These are phyloP conservation scores for Arothron firmamentum DNA, from an alignment of 2,113 vertebrate genomes.

Conservation along the genomic window DNA sequence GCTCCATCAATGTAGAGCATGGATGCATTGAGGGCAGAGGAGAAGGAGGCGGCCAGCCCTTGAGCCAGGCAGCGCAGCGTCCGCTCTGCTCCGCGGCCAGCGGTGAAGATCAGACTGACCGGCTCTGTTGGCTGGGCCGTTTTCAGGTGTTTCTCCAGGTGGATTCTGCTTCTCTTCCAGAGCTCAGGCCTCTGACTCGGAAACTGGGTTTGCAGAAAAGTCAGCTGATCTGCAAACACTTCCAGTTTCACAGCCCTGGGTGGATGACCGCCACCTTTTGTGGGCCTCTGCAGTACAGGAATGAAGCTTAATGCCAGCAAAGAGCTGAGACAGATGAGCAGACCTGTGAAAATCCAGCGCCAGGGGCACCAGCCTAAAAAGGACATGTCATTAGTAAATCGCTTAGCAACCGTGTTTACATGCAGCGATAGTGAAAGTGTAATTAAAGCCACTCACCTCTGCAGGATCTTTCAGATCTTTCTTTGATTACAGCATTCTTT, in stretches of 20 bases:
- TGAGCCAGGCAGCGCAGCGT: conserved; percentile 84
- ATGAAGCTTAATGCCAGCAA: conserved; percentile 12
- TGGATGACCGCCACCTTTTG: not conserved
- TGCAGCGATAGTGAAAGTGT: not conserved
- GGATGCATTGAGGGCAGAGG: conserved; percentile 64
- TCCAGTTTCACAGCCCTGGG: not conserved
- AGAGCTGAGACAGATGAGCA: conserved; percentile 22
- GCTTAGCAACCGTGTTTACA: too few relatives aligned
- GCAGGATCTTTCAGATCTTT: conserved; percentile 9
- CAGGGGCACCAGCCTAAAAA: conserved; percentile 41
- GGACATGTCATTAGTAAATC: not conserved
- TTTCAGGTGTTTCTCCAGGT: conserved; percentile 83
- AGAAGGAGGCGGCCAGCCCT: conserved; percentile 75
- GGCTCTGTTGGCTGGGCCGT: conserved; percentile 75
- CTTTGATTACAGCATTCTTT: conserved; percentile 22
- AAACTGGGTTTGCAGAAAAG: conserved; percentile 64
- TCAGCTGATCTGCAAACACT: conserved; percentile 37
- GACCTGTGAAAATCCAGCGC: conserved; percentile 28
- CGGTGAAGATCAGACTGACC: conserved; percentile 82
- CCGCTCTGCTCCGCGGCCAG: conserved; percentile 69
- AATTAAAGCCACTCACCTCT: conserved; percentile 31
- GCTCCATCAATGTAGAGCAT: conserved; percentile 75
- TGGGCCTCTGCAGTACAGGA: not conserved
- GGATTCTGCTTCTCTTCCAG: conserved; percentile 79
- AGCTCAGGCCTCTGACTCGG: conserved; percentile 75